phyloP scores from a whole-genome alignment of 2,797 vertebrate genomes.

The Sebastes diploproa region DNA sequence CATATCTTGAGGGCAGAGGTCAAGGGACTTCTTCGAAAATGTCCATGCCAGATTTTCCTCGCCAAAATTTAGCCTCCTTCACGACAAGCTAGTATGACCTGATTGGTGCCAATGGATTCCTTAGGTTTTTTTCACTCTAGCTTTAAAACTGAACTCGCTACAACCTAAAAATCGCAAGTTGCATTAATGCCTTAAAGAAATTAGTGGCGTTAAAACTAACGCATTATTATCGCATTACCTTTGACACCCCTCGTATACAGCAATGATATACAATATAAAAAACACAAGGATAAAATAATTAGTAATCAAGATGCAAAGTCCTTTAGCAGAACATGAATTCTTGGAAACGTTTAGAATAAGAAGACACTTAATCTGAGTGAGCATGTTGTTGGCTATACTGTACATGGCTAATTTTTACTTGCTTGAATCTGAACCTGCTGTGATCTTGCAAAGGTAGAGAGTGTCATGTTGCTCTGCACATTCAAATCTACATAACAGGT shows the following conservation, averaged over 20 bases:
- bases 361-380: not conserved
- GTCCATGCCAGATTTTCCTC: no score
- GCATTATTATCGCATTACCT: no score
- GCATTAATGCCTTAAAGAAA: no score
- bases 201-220: no score
- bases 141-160: no score
- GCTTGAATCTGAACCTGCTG: not conserved
- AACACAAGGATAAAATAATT: not conserved
- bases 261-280: not conserved
- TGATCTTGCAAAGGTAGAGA: not conserved
- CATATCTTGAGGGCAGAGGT: no score
- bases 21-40: no score
- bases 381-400: not conserved
- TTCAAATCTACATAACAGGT: conserved; percentile 5
- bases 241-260: not conserved
- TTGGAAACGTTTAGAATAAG: not conserved
- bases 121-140: no score
- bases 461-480: not conserved
- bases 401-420: not conserved
- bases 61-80: no score
- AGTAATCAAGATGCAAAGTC: not conserved
- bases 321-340: not conserved
- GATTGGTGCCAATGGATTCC: no score
- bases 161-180: no score
- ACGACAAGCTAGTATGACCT: no score